Conservation (phyloP, 2,113 vertebrate species). For the Physeter macrocephalus region DNA sequence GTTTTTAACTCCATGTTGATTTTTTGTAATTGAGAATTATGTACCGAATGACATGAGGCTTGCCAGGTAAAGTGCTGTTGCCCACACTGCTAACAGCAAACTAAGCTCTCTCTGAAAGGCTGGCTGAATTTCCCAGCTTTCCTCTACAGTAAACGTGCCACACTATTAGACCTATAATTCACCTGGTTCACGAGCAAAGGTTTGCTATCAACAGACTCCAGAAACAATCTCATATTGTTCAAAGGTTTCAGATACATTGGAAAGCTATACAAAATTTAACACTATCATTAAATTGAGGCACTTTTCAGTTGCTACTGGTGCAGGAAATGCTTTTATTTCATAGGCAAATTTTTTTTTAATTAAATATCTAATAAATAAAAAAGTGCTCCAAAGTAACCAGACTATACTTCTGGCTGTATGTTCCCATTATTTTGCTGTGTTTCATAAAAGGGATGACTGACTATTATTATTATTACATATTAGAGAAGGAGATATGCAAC, state of each 20-base stretch:
- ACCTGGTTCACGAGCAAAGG: background rate
- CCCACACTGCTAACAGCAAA: background rate
- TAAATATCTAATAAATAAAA: background rate
- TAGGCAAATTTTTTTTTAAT: background rate
- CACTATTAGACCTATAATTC: background rate
- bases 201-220: background rate
- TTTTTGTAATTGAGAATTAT: slow-evolving; percentile 74
- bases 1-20: slow-evolving; percentile 64
- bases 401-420: background rate
- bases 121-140: background rate
- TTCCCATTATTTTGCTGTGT: background rate
- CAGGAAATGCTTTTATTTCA: background rate
- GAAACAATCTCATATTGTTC: background rate
- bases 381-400: background rate
- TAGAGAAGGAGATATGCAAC: background rate
- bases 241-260: background rate
- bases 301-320: background rate
- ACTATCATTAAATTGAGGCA: background rate
- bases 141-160: background rate
- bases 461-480: background rate
- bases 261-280: background rate
- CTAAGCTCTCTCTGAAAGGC: background rate
- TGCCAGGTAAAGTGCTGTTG: slow-evolving; percentile 26
- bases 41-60: slow-evolving; percentile 55
- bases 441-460: background rate